Evolutionary conservation across 2,797 vertebrate species (phyloP), one percentile per base, ranked within the genome.

Genomic region (Periparus ater): DNA sequence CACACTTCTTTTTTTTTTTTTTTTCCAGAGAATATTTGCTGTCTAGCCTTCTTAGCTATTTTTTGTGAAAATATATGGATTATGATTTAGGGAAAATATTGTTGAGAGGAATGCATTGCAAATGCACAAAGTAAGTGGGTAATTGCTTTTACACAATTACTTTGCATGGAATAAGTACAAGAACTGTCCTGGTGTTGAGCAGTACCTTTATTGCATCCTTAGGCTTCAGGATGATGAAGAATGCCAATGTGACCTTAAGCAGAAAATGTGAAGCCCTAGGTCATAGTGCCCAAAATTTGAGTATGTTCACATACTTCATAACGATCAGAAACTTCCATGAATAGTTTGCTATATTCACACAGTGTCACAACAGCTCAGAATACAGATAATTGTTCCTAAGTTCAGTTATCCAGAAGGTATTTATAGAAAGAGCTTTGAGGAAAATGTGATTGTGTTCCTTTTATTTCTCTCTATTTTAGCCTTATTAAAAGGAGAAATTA

Each of bases 401-500:
- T 88, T 85, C 65, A 40, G 45, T 92, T 96, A n/a, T 74, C 70
- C 34, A 70, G 36, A 83, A 84, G 34, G 80, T 77, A 65, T 94
- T 93, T 91, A 90, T 47, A 80, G 91, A 87, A 91, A 95, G 57
- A 85, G 75, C 77, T 85, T 73, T 92, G 86, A 95, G 77, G 88
- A 96, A 97, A 96, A 97, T 83, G 90, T 88, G 92, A 96, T 96
- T 96, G 79, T 91, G 89, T 96, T 93, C 90, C 95, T 96, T 96
- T 95, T 95, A 93, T 85, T 81, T 93, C 66, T 93, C 62, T 75
- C 91, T 90, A 81, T 91, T 95, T 95, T 89, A 62, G 91, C 82
- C 86, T 96, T 96, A 94, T 97, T 97, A 97, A 97, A 97, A 81
- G 81, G 87, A 93, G 85, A 96, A 95, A 95, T 85, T 95, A 95